phyloP scores from a whole-genome alignment of 2,797 vertebrate genomes.

The Linurgus olivaceus region DNA sequence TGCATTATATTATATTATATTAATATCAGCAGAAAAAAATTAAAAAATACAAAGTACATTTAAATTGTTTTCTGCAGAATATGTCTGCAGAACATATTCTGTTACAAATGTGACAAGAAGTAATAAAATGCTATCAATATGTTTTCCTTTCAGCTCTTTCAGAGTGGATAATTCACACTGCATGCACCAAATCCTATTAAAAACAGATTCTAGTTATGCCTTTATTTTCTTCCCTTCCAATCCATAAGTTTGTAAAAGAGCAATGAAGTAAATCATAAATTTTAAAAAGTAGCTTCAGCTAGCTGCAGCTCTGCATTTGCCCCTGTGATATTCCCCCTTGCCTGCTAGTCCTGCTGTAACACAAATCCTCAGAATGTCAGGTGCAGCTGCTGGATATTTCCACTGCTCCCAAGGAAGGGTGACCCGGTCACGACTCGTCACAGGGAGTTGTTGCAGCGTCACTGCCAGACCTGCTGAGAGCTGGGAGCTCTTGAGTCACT shows the following conservation, averaged over 20 bases:
- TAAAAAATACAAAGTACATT: constrained; percentile 33
- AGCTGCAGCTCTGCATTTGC: neutral
- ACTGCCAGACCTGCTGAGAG: neutral
- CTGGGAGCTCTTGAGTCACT: neutral
- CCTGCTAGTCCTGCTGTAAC: neutral
- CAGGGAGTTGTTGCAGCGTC: neutral
- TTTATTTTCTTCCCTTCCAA: neutral
- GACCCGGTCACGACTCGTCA: neutral
- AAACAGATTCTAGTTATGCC: neutral
- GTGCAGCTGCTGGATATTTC: neutral
- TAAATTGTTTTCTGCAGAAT: neutral
- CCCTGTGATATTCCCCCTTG: neutral
- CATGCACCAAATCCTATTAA: neutral
- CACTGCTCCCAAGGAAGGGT: neutral
- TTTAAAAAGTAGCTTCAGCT: neutral
- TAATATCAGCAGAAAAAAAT: neutral
- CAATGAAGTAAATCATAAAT: neutral
- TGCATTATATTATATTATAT: too few relatives aligned
- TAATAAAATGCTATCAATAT: neutral
- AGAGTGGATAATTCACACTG: neutral
- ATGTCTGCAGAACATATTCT: neutral
- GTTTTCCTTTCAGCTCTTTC: neutral
- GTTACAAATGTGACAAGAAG: neutral
- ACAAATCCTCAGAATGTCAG: neutral
- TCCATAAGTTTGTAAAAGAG: neutral